A percentile compares a stretch with the other conserved stretches of the same genome.
Conservation (phyloP, 53 echinoderm and acorn worm genomes). For the Temnopleurus reevesii region DNA sequence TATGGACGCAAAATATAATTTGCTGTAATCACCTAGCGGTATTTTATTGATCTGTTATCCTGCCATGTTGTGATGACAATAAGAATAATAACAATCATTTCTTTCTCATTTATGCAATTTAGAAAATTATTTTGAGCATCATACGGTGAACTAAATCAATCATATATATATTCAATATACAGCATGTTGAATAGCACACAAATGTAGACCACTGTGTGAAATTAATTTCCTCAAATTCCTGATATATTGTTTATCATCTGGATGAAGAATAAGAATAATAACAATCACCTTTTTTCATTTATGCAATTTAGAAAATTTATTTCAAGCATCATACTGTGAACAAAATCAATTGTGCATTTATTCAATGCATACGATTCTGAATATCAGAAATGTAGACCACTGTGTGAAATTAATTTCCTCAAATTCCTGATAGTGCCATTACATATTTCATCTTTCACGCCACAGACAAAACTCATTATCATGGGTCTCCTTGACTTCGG, state of each 20-base stretch:
- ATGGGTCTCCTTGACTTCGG: not conserved
- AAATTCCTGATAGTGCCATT: not conserved
- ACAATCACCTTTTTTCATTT: too few species aligned
- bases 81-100: not conserved
- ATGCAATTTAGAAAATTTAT: too few species aligned
- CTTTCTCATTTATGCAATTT: not conserved
- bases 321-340: too few species aligned
- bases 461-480: not conserved
- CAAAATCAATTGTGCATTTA: not conserved
- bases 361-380: not conserved
- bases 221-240: slow-evolving; percentile 30
- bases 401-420: slow-evolving; percentile 13
- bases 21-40: too few species aligned
- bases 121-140: not conserved
- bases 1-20: too few species aligned
- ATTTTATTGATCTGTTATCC: not conserved
- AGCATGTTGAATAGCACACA: not conserved
- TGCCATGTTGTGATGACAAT: not conserved
- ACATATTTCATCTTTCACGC: not conserved
- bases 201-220: not conserved
- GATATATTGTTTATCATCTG: too few species aligned
- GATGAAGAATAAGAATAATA: too few species aligned
- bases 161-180: not conserved
- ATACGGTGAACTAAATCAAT: not conserved
- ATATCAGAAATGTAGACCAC: not conserved